Percentiles rank a stretch among this genome's conserved stretches.
phyloP scores from a whole-genome alignment of 2,113 vertebrate genomes.

The Zapus hudsonius region DNA sequence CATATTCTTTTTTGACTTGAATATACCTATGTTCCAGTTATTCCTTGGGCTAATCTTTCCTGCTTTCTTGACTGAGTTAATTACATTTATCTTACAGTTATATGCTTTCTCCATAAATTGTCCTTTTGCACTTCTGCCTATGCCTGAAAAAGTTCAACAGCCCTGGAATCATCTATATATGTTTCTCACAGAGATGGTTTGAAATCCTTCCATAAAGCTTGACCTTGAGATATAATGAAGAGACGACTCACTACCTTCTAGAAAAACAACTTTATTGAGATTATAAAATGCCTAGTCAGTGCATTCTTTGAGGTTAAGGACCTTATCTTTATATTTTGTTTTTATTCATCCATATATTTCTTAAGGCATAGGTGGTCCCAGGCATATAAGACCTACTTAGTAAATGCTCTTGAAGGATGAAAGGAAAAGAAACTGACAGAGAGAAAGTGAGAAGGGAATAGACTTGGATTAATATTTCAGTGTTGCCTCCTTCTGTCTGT shows the following conservation, averaged over 20 bases:
- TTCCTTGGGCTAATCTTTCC: not conserved
- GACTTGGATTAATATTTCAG: not conserved
- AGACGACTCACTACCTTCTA: no score
- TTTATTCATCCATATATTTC: not conserved
- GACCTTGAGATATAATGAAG: no score
- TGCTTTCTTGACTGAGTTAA: not conserved
- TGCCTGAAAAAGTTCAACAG: not conserved
- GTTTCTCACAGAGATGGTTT: no score
- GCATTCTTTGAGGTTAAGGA: not conserved
- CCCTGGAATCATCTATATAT: no score
- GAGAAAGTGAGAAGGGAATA: no score
- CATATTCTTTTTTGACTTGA: not conserved
- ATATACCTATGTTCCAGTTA: accelerated
- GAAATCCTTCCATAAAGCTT: no score
- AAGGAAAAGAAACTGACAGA: no score
- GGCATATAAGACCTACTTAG: not conserved
- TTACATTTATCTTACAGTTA: not conserved
- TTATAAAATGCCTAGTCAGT: no score
- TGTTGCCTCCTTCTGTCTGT: not conserved
- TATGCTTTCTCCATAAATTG: not conserved
- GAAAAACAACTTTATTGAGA: no score
- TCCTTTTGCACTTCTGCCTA: not conserved
- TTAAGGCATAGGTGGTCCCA: no score
- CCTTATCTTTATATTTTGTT: not conserved
- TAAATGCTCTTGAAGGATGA: not conserved